Evolutionary conservation across 1,140 invertebrate genomes (phyloP).

Genomic region (Alviniconcha marisindica): DNA sequence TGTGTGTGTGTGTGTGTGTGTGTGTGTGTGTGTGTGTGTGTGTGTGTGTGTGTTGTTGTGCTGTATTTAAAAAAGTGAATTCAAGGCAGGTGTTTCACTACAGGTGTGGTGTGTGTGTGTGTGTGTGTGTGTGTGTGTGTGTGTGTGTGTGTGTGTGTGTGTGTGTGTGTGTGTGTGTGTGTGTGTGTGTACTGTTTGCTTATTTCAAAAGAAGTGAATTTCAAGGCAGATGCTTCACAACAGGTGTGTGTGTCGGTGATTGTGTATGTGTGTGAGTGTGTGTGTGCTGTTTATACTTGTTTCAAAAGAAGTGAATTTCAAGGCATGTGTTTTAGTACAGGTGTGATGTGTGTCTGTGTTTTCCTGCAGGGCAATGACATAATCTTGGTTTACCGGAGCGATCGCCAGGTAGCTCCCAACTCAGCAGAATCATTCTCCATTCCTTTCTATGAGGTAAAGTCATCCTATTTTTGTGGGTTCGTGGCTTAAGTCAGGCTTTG

Average conservation of each 20-base stretch:
- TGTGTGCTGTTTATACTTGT: too few relatives aligned
- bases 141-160: not conserved
- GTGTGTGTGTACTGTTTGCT: not conserved
- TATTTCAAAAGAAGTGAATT: too few relatives aligned
- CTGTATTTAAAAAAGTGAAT: too few relatives aligned
- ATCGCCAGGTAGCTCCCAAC: constrained; percentile 80
- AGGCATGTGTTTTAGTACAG: too few relatives aligned
- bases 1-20: not conserved
- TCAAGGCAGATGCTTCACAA: too few relatives aligned
- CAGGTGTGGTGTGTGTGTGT: too few relatives aligned
- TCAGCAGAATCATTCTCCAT: constrained; percentile 82
- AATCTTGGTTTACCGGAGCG: constrained; percentile 83
- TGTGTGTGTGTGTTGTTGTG: not conserved
- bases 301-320: too few relatives aligned
- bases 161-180: not conserved
- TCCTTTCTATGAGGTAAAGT: constrained; percentile 83
- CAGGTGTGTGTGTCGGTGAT: too few relatives aligned
- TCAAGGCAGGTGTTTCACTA: too few relatives aligned
- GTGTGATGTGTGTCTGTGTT: not conserved
- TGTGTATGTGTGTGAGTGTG: too few relatives aligned
- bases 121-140: not conserved
- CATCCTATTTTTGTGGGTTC: too few relatives aligned
- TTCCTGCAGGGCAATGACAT: constrained; percentile 84
- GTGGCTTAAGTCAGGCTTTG: too few relatives aligned
- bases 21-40: not conserved